phyloP scores from a whole-genome alignment of 2,888 invertebrate genomes.

The Tetrapedia diversipes region DNA sequence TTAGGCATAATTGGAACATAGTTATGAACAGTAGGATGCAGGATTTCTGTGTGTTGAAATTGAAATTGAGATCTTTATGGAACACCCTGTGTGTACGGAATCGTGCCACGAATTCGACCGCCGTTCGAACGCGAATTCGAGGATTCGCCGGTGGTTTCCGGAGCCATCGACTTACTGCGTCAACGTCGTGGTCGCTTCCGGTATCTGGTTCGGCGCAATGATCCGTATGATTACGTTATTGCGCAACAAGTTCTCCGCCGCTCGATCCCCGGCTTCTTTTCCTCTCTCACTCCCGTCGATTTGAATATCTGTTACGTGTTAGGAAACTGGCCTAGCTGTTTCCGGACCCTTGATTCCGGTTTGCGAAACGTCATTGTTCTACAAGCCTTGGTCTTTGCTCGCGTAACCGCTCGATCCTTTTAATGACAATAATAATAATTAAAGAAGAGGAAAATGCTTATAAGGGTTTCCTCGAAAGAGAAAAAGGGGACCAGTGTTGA shows the following conservation, averaged over 20 bases:
- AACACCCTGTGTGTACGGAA: no score
- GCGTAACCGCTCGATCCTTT: no score
- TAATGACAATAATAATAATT: no score
- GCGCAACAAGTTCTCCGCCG: slow-evolving; percentile 46
- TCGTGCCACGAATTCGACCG: background rate
- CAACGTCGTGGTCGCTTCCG: slow-evolving; percentile 49
- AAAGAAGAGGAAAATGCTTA: no score
- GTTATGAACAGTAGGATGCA: no score
- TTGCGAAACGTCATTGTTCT: slow-evolving; percentile 10
- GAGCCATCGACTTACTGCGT: slow-evolving; percentile 44
- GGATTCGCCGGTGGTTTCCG: background rate
- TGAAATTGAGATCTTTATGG: no score
- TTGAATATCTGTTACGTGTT: slow-evolving; percentile 40
- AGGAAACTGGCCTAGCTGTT: slow-evolving; percentile 26
- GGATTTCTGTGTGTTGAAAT: no score
- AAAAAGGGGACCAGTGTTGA: no score
- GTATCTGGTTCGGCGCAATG: slow-evolving; percentile 51
- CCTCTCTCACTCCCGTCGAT: slow-evolving; percentile 9
- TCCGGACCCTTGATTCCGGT: slow-evolving; percentile 27
- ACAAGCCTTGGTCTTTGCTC: slow-evolving; percentile 33
- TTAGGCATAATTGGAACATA: no score
- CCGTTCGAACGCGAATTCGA: background rate
- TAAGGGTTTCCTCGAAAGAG: no score
- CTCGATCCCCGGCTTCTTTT: slow-evolving; percentile 15
- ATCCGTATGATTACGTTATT: slow-evolving; percentile 59